phyloP scores from a whole-genome alignment of 2,888 invertebrate species.

The Ceraclea dissimilis region DNA sequence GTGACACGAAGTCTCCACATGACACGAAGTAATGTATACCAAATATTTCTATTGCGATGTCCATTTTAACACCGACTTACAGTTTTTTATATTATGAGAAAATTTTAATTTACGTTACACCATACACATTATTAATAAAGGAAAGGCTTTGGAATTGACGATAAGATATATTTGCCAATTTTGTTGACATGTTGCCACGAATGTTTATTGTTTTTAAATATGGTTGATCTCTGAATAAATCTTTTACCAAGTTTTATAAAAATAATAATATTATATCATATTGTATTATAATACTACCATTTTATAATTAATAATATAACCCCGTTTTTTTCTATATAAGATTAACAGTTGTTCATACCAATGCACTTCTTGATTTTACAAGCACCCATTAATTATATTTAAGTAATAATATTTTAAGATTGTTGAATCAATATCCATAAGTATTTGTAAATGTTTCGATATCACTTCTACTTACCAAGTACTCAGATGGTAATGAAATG shows the following conservation, averaged over 20 bases:
- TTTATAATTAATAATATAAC: slow-evolving; percentile 10
- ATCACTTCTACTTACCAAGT: no score
- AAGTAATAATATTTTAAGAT: slow-evolving; percentile 1
- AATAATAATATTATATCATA: background rate
- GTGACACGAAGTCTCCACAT: no score
- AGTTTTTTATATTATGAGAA: no score
- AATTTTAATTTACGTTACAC: no score
- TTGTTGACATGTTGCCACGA: background rate
- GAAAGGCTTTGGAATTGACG: background rate
- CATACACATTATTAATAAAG: no score
- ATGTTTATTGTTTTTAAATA: slow-evolving; percentile 6
- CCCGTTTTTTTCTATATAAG: slow-evolving; percentile 23
- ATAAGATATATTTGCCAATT: background rate
- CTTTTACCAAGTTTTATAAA: background rate
- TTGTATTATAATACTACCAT: background rate
- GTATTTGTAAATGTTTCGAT: background rate
- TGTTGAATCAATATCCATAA: background rate
- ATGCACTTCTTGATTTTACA: slow-evolving; percentile 25
- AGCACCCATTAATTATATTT: slow-evolving; percentile 18
- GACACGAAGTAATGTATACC: no score
- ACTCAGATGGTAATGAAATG: no score
- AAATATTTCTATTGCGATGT: no score
- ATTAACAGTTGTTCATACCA: slow-evolving; percentile 21
- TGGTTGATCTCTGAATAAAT: slow-evolving; percentile 1
- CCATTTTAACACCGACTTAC: no score